These are phyloP conservation scores for Circaetus cinerascens DNA, from an alignment of 2,113 vertebrate species.

Conservation along the genomic window DNA sequence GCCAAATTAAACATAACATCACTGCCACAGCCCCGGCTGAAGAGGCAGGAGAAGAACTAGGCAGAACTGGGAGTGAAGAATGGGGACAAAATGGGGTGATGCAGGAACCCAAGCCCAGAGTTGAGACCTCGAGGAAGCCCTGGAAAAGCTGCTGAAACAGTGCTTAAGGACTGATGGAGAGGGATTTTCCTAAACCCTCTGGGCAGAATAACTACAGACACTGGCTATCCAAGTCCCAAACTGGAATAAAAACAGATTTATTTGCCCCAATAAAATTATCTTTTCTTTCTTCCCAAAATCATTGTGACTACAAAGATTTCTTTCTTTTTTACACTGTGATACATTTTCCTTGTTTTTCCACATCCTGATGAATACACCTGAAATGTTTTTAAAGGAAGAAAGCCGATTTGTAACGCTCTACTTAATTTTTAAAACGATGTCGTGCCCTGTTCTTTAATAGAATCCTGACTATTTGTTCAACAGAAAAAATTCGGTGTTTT, in stretches of 20 bases:
- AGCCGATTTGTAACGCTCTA: not conserved
- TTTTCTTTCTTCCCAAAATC: not conserved
- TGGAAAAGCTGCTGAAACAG: not conserved
- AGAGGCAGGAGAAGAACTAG: not conserved
- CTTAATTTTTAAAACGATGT: not conserved
- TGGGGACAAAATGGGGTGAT: not conserved
- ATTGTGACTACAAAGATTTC: not conserved
- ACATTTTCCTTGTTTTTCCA: not conserved
- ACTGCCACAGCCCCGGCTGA: not conserved
- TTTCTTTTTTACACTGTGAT: not conserved
- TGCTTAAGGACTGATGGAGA: not conserved
- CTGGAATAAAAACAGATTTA: not conserved
- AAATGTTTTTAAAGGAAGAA: not conserved
- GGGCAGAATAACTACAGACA: not conserved
- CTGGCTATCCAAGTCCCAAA: not conserved
- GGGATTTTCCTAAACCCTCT: not conserved
- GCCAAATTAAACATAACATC: not conserved
- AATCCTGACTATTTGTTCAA: not conserved
- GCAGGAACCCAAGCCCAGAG: not conserved
- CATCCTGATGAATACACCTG: not conserved
- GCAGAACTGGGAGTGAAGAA: not conserved
- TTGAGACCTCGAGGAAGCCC: not conserved
- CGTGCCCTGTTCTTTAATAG: not conserved
- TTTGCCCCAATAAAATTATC: not conserved
- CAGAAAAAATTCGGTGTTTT: fast-evolving